phyloP scores from a whole-genome alignment of 1,140 invertebrate species.

The Schlechtendalia chinensis region DNA sequence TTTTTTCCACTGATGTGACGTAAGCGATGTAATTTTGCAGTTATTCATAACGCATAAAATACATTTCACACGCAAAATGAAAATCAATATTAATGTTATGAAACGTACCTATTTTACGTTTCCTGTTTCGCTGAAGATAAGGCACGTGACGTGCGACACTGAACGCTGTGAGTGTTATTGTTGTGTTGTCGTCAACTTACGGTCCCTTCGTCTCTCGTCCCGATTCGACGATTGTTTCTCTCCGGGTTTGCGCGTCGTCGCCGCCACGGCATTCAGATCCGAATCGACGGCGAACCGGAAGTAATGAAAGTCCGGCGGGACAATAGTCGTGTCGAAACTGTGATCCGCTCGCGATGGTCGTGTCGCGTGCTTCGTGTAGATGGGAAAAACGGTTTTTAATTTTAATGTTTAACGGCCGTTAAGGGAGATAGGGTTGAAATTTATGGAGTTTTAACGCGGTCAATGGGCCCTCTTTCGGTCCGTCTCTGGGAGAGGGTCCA shows the following conservation, averaged over 20 bases:
- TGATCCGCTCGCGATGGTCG: neutral
- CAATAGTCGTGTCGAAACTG: neutral
- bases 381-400: conserved; percentile 35
- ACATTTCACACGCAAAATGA: neutral
- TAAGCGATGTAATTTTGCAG: no score
- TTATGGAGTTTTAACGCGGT: conserved; percentile 42
- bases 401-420: conserved; percentile 44
- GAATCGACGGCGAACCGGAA: neutral
- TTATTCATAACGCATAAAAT: neutral
- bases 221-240: neutral
- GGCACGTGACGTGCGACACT: neutral
- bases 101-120: neutral
- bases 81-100: neutral
- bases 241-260: neutral
- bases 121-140: neutral
- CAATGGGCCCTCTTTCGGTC: neutral
- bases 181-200: neutral
- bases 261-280: neutral
- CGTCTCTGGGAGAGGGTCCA: conserved; percentile 26
- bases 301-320: neutral
- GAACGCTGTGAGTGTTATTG: no score
- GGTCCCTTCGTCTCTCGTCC: neutral
- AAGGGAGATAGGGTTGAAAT: conserved; percentile 38
- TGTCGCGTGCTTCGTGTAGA: neutral
- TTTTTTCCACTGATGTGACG: neutral